Base-by-base conservation (phyloP, 2,888 invertebrate species). In the Chydorus sphaericus region DNA sequence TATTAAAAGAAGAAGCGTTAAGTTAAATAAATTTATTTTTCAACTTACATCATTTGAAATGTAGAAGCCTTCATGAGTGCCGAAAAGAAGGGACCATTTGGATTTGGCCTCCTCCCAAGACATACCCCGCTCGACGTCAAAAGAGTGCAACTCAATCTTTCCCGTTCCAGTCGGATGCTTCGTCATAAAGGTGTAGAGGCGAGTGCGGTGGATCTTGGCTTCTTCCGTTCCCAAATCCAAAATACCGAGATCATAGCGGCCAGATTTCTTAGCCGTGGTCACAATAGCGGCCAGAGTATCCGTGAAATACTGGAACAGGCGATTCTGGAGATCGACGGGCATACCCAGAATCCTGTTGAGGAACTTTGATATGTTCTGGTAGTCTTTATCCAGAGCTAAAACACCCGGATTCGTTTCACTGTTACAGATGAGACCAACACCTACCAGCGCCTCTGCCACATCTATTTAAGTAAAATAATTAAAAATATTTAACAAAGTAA, bases 291-390 rank as follows among this genome's bases (percentile, higher is more conserved):
- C 79, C 60, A 98, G 76, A 0, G 96, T 96, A 66, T 94, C 92
- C 0, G 92, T 92, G 72, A 98, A 99, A 72, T 96, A 99, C 66
- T 91, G 86, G 73, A 99, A 98, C 3, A 99, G 73, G 50, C 90
- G 78, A 73, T 99, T 99, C 73, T 98, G 98, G 54, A 97, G 73
- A 53, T 91, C 89, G 4, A 98, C 97, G 0, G 92, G 92, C 84
- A 98, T 89, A 31, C 98, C 98, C 59, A 99, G 77, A 66, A 99
- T 92, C 54, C 80, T 79, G 73, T 98, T 98, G 59, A 98, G 79
- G 77, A 98, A 99, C 76, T 97, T 98, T 60, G 92, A 89, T 79
- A 98, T 96, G 70, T 93, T 93, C 73, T 88, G 90, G 71, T 91
- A 91, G 66, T 94, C 94, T 74, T 92, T 92, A 64, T 92, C 92